Conservation (phyloP, 35 echinoderm and acorn worm species). For the Apostichopus californicus region DNA sequence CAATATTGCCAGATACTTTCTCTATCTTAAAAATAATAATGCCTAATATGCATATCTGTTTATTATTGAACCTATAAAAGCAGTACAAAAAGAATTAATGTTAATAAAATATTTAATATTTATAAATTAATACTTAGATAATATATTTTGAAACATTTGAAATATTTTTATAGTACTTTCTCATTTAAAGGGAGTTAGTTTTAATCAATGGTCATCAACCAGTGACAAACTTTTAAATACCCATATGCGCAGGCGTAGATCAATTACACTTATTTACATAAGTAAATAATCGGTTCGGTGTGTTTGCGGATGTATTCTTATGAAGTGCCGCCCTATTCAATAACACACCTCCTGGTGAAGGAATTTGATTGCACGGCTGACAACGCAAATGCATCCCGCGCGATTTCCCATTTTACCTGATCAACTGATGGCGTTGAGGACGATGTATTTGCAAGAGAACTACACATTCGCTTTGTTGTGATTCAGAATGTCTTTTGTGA, state of each 20-base stretch:
- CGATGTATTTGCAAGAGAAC: no score
- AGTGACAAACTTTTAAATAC: conserved; percentile 72
- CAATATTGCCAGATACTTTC: conserved; percentile 38
- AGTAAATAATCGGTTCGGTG: conserved; percentile 93
- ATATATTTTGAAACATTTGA: no score
- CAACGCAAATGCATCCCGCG: background rate
- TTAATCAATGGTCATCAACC: background rate
- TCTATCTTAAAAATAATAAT: background rate
- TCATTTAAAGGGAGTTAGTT: background rate
- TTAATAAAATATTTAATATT: no score
- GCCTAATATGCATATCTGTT: background rate
- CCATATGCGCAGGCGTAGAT: conserved; percentile 82
- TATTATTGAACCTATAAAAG: background rate
- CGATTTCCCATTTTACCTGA: background rate
- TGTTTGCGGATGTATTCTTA: conserved; percentile 64
- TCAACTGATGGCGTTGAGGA: background rate
- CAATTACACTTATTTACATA: conserved; percentile 99
- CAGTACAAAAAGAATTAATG: no score
- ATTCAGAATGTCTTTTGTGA: no score
- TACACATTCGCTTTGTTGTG: no score
- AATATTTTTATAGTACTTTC: background rate
- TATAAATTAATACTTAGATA: no score
- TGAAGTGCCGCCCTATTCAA: conserved; percentile 76
- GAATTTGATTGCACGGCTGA: conserved; percentile 13
- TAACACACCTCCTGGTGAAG: conserved; percentile 26